phyloP scores from a whole-genome alignment of 2,888 invertebrate species.

The Zaprionus obscuricornis region DNA sequence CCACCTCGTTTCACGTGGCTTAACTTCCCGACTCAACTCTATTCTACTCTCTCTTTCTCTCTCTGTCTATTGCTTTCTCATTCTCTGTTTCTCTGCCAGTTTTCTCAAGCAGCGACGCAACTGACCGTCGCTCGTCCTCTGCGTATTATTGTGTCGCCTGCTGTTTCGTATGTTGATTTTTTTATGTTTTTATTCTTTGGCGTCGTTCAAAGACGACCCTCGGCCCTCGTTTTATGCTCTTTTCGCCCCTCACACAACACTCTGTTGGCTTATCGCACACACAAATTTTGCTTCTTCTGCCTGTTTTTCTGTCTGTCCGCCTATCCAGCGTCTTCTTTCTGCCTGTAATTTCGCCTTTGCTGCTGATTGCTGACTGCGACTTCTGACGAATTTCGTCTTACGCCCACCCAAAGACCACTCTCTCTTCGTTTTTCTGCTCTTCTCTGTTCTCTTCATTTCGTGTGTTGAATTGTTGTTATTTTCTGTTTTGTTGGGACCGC shows the following conservation, averaged over 20 bases:
- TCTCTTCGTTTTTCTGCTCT: slow-evolving; percentile 4
- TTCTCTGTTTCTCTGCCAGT: too few relatives aligned
- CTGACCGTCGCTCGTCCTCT: slow-evolving; percentile 65
- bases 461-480: slow-evolving; percentile 10
- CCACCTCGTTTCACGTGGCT: slow-evolving; percentile 59
- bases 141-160: slow-evolving; percentile 47
- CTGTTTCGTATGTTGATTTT: slow-evolving; percentile 68
- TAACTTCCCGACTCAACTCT: slow-evolving; percentile 44
- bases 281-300: slow-evolving; percentile 38
- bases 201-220: slow-evolving; percentile 50
- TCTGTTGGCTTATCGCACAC: slow-evolving; percentile 60
- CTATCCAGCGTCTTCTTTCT: slow-evolving; percentile 25
- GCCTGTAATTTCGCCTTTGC: too few relatives aligned
- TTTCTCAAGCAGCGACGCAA: slow-evolving; percentile 41
- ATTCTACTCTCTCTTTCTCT: slow-evolving; percentile 4
- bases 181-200: slow-evolving; percentile 71
- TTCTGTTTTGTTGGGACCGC: slow-evolving; percentile 31
- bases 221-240: slow-evolving; percentile 29
- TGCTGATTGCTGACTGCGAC: slow-evolving; percentile 27
- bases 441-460: slow-evolving; percentile 2
- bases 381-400: slow-evolving; percentile 73
- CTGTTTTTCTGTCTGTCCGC: slow-evolving; percentile 37
- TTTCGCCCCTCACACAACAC: slow-evolving; percentile 54
- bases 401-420: slow-evolving; percentile 67
- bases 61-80: slow-evolving; percentile 4